phyloP scores from a whole-genome alignment of 37 sponge, comb jelly and placozoan species.

The Sycon ciliatum region DNA sequence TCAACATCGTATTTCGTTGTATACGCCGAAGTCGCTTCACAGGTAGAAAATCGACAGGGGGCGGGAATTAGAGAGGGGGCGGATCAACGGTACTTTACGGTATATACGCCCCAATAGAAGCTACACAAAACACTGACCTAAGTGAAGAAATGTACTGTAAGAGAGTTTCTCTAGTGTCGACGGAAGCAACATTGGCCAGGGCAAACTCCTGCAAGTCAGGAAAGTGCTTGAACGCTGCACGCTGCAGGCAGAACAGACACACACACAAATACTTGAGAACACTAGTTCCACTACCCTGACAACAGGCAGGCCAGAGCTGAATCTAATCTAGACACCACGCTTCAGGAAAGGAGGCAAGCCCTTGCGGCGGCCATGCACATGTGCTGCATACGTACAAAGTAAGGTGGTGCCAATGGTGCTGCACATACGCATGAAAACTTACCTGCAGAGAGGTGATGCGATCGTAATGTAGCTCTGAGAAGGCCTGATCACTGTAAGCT shows the following conservation, averaged over 20 bases:
- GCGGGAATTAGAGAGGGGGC: no score
- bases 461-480: slow-evolving; percentile 69
- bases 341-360: no score
- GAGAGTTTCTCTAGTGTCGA: slow-evolving; percentile 69
- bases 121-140: slow-evolving; percentile 18
- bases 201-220: slow-evolving; percentile 70
- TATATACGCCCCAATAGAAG: background rate
- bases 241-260: slow-evolving; percentile 30
- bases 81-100: no score
- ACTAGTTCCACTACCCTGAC: background rate
- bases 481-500: slow-evolving; percentile 73
- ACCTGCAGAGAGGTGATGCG: slow-evolving; percentile 59
- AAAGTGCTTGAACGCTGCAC: slow-evolving; percentile 68
- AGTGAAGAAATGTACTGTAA: slow-evolving; percentile 56
- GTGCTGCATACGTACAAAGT: background rate
- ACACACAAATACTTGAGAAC: background rate
- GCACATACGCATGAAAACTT: background rate
- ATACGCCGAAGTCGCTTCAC: no score
- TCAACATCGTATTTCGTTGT: slow-evolving; percentile 38
- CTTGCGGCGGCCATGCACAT: no score
- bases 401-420: background rate
- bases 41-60: no score
- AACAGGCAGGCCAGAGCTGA: no score
- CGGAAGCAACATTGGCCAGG: slow-evolving; percentile 76
- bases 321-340: no score